phyloP scores from a whole-genome alignment of 2,888 invertebrate species.

The Agonopterix alstromeriana region DNA sequence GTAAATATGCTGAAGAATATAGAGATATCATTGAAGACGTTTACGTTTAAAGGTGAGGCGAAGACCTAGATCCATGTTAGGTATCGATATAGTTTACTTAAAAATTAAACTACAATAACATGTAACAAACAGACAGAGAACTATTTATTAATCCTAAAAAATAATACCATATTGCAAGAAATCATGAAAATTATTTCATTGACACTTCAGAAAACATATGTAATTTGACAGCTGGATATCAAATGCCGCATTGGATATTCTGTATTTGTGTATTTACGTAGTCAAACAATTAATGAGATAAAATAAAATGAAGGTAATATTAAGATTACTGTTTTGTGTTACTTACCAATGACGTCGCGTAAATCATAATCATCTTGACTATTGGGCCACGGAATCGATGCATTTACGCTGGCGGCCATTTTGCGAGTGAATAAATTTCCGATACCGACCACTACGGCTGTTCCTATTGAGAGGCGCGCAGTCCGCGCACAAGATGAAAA shows the following conservation, averaged over 20 bases:
- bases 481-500: conserved; percentile 59
- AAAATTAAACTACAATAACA: no score
- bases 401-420: conserved; percentile 51
- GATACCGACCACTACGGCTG: conserved; percentile 28
- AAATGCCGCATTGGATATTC: no score
- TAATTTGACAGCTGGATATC: conserved; percentile 18
- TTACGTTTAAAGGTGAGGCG: no score
- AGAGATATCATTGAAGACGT: no score
- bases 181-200: neutral
- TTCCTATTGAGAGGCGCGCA: conserved; percentile 43
- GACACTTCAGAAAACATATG: neutral
- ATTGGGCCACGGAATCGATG: conserved; percentile 87
- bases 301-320: no score
- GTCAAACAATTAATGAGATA: neutral
- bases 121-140: no score
- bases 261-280: neutral
- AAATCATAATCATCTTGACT: conserved; percentile 94
- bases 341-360: conserved; percentile 93
- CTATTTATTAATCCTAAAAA: no score
- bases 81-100: no score
- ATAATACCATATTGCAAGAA: no score
- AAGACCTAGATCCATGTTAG: no score
- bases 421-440: conserved; percentile 43
- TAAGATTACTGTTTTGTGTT: neutral
- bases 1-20: no score